Base-by-base conservation (phyloP, 2,797 vertebrate species). In the Rhincodon typus region DNA sequence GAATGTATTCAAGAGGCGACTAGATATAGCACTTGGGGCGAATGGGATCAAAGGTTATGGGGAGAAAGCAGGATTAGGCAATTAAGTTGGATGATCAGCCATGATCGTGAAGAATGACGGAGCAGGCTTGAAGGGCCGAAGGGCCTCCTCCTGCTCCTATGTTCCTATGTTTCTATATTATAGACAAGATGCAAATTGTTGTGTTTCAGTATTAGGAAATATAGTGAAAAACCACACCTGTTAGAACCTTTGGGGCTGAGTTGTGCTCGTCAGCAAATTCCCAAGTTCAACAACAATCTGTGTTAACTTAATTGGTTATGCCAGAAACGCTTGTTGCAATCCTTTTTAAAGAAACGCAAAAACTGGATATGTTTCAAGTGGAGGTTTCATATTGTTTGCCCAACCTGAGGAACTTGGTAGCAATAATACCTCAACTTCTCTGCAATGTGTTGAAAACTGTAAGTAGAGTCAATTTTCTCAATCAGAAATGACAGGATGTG, bases 201-300 rank as follows among this genome's bases (percentile, higher is more conserved):
- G 57, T n/a, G 17, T n/a, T 67, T 91, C 57, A 38, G 34, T 13
- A 67, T 38, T 19, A 88, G 27, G 86, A 93, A 67, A 62, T 91
- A 19, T 12, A 93, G 66, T 66, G 57, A 91, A 66, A 67, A 38
- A 0, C 38, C 3, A 2, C 67, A 62, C 57, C 62, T 38, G 62
- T 93, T 93, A 93, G 34, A 67, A 67, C 34, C 66, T 67, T 93
- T 84, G 79, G 90, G 67, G 66, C 57, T 93, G 90, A 93, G 67
- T 21, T 6, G 62, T n/a, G 57, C 53, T 53, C n/a, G 30, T 30
- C 34, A 93, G 19, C 30, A 93, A 93, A 93, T 67, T 93, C 62
- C 19, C 90, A 93, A 34, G 34, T 93, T 93, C 53, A 62, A 34
- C 15, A 34, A 17, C 27, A 90, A 15, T 90, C 90, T 93, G 15